Conservation (phyloP, 2,888 invertebrate species). For the Thelaira solivaga region DNA sequence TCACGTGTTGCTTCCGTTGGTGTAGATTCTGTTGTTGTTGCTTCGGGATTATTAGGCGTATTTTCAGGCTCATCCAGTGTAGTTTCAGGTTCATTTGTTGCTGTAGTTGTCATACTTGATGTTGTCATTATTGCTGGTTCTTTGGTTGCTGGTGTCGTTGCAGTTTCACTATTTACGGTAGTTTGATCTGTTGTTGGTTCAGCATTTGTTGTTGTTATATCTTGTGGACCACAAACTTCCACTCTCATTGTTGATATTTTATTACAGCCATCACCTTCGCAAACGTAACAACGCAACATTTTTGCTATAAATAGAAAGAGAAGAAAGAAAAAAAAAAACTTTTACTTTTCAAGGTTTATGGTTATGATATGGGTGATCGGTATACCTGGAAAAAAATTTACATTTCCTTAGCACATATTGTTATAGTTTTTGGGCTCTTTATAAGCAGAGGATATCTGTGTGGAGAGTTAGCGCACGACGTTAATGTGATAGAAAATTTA, state of each 20-base stretch:
- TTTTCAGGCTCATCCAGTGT: neutral
- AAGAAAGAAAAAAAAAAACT: too few relatives aligned
- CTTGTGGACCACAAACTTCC: constrained; percentile 38
- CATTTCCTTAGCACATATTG: too few relatives aligned
- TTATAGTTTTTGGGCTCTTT: too few relatives aligned
- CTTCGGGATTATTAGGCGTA: neutral
- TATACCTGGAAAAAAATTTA: too few relatives aligned
- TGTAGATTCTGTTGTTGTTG: neutral
- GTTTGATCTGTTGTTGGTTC: neutral
- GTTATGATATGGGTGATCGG: too few relatives aligned
- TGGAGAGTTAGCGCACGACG: too few relatives aligned
- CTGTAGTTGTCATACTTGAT: neutral
- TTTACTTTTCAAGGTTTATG: too few relatives aligned
- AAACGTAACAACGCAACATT: constrained; percentile 67
- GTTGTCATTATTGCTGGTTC: neutral
- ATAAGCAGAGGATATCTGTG: too few relatives aligned
- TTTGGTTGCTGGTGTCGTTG: neutral
- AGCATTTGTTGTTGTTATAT: neutral
- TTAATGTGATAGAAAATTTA: too few relatives aligned
- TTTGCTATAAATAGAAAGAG: constrained; percentile 58
- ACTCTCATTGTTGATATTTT: constrained; percentile 27
- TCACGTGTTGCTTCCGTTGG: neutral
- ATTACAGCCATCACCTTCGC: constrained; percentile 67
- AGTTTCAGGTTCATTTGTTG: neutral
- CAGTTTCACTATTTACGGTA: neutral